Percentiles rank a stretch among this genome's conserved stretches.
These are phyloP conservation scores for Drosophila mercatorum DNA, from an alignment of 2,888 invertebrate genomes.

Conservation along the genomic window DNA sequence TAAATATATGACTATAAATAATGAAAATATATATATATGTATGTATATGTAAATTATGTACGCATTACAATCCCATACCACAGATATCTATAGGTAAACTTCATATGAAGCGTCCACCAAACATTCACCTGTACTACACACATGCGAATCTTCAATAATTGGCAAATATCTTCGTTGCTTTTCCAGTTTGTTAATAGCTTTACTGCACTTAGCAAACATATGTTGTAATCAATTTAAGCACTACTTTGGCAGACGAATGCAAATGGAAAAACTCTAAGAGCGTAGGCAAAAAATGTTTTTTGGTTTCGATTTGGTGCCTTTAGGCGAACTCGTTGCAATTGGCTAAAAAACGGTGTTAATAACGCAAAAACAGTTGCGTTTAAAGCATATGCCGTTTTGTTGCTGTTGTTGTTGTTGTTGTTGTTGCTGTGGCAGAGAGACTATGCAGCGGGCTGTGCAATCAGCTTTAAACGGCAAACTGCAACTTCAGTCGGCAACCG, in stretches of 20 bases:
- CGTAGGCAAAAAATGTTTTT: constrained; percentile 41
- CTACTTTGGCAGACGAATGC: constrained; percentile 8
- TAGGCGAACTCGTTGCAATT: constrained; percentile 49
- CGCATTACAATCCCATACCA: not conserved
- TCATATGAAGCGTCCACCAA: too few species aligned
- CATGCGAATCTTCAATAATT: constrained; percentile 5
- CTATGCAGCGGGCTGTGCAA: constrained; percentile 47
- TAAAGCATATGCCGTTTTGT: constrained; percentile 42
- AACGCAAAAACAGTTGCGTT: constrained; percentile 62
- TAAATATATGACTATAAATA: too few species aligned
- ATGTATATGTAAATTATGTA: too few species aligned
- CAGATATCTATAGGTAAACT: not conserved
- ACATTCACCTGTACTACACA: not conserved
- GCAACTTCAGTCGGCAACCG: constrained; percentile 54
- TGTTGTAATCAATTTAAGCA: constrained; percentile 34
- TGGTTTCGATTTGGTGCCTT: constrained; percentile 35
- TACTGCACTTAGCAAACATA: constrained; percentile 12
- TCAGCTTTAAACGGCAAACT: constrained; percentile 55
- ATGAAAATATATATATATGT: too few species aligned
- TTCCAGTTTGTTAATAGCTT: constrained; percentile 10
- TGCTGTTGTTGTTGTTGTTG: constrained; percentile 1
- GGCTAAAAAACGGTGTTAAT: constrained; percentile 58
- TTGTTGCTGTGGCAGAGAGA: constrained; percentile 20
- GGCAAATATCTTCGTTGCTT: constrained; percentile 3
- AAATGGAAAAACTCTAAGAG: constrained; percentile 6